phyloP scores from a whole-genome alignment of 2,888 invertebrate genomes.

The Clistopyga incitator region DNA sequence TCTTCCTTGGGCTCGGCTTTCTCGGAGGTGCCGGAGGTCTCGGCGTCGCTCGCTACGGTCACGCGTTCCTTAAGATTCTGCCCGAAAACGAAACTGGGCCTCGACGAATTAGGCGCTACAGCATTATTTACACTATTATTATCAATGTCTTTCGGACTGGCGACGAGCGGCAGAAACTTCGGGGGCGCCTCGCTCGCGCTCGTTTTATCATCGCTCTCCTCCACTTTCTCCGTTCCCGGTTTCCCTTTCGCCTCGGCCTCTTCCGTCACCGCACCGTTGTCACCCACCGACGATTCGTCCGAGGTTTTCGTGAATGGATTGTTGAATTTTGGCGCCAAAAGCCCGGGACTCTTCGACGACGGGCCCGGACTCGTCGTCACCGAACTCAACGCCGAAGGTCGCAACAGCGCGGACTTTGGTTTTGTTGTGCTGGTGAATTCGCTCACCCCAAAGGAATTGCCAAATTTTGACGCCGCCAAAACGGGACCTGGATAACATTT shows the following conservation, averaged over 20 bases:
- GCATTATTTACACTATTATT: constrained; percentile 77
- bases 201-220: constrained; percentile 70
- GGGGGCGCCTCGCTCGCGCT: constrained; percentile 70
- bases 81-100: constrained; percentile 94
- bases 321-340: constrained; percentile 79
- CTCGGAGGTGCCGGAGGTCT: constrained; percentile 80
- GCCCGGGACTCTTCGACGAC: constrained; percentile 70
- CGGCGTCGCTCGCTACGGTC: constrained; percentile 87
- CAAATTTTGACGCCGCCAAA: constrained; percentile 76
- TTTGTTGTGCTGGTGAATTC: constrained; percentile 74
- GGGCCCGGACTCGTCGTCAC: constrained; percentile 71
- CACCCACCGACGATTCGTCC: constrained; percentile 65
- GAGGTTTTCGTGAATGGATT: constrained; percentile 79
- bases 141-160: constrained; percentile 79
- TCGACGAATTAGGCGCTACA: constrained; percentile 83
- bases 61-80: constrained; percentile 96
- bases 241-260: constrained; percentile 56
- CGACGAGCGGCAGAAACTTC: constrained; percentile 80
- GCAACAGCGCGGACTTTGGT: constrained; percentile 75
- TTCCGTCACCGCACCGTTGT: constrained; percentile 59
- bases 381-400: constrained; percentile 79
- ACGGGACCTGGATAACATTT: constrained; percentile 70
- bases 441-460: constrained; percentile 74
- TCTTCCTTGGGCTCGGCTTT: constrained; percentile 82
- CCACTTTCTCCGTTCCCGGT: constrained; percentile 56